phyloP scores from a whole-genome alignment of 2,797 vertebrate species.

The Sebastes kiyomatsui region DNA sequence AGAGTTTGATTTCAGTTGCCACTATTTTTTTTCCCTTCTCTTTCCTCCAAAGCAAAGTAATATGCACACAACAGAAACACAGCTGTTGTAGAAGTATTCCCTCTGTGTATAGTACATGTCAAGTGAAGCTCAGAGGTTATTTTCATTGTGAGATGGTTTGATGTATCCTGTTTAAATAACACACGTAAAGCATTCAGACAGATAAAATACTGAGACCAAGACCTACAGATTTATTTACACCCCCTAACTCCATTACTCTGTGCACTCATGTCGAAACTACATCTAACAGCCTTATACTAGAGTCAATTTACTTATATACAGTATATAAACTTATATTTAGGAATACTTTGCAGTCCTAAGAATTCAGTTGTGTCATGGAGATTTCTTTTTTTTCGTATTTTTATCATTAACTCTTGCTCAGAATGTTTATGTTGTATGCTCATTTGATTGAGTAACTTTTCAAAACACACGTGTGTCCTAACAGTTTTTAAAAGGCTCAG shows the following conservation, averaged over 20 bases:
- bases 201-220: conserved; percentile 17
- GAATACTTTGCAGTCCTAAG: neutral
- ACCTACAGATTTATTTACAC: conserved; percentile 26
- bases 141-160: conserved; percentile 20
- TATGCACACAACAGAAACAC: neutral
- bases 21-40: neutral
- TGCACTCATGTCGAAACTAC: conserved; percentile 49
- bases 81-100: conserved; percentile 1
- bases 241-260: conserved; percentile 13
- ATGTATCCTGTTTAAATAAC: conserved; percentile 40
- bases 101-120: neutral
- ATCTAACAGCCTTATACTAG: conserved; percentile 33
- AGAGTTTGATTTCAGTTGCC: neutral
- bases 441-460: neutral
- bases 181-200: conserved; percentile 24
- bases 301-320: neutral
- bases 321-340: neutral
- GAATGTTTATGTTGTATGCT: neutral
- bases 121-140: conserved; percentile 28
- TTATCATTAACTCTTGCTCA: neutral
- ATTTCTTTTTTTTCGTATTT: too few relatives aligned
- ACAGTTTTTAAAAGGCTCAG: neutral
- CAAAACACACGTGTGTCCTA: neutral
- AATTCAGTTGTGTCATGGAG: neutral
- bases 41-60: neutral